Evolutionary conservation across 2,888 invertebrate species (phyloP).

Genomic region (Lagria hirta): DNA sequence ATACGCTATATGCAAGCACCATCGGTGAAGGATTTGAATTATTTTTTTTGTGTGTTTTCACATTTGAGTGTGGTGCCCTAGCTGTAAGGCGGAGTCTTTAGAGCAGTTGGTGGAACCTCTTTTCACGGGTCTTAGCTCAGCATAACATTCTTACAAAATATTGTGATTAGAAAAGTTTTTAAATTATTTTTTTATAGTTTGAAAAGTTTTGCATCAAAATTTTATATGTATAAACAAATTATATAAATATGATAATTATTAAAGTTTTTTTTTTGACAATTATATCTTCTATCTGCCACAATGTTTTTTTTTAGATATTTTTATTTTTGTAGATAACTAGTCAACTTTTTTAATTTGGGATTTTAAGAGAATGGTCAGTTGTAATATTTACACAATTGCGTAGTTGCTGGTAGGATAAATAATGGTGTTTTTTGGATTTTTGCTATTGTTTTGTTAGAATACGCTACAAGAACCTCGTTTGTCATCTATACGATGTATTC

Average conservation of each 20-base stretch:
- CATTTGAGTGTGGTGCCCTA: slow-evolving; percentile 13
- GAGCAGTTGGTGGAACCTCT: slow-evolving; percentile 20
- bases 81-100: slow-evolving; percentile 1
- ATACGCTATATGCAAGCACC: slow-evolving; percentile 2
- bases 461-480: slow-evolving; percentile 40
- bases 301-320: slow-evolving; percentile 31
- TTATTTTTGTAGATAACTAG: slow-evolving; percentile 42
- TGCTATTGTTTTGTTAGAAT: slow-evolving; percentile 35
- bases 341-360: slow-evolving; percentile 34
- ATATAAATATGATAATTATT: slow-evolving; percentile 25
- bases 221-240: slow-evolving; percentile 31
- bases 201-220: slow-evolving; percentile 33
- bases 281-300: slow-evolving; percentile 15
- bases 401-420: slow-evolving; percentile 32
- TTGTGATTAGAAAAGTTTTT: slow-evolving; percentile 40
- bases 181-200: slow-evolving; percentile 30
- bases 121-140: slow-evolving; percentile 41
- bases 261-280: slow-evolving; percentile 31
- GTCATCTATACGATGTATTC: slow-evolving; percentile 16
- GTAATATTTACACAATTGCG: slow-evolving; percentile 23
- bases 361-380: slow-evolving; percentile 25
- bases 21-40: slow-evolving; percentile 7
- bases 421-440: slow-evolving; percentile 32
- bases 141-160: slow-evolving; percentile 40
- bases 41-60: not conserved